phyloP scores from a whole-genome alignment of 2,888 invertebrate genomes.

The Zeuzera pyrina region DNA sequence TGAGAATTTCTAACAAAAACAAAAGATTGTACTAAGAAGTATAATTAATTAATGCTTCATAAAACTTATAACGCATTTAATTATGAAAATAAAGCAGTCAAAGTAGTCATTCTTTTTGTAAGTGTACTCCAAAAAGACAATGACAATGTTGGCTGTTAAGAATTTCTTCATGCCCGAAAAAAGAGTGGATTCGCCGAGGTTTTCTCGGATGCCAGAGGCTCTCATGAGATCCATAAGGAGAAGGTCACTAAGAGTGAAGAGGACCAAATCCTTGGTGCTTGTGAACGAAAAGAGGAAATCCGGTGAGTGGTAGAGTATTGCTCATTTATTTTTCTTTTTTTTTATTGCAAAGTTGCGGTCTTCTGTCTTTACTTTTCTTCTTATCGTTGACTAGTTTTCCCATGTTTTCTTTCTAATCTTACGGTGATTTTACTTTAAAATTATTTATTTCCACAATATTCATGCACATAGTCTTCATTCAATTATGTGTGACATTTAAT shows the following conservation, averaged over 20 bases:
- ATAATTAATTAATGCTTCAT: too few relatives aligned
- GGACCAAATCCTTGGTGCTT: conserved; percentile 81
- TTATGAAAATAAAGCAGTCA: too few relatives aligned
- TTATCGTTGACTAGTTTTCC: background rate
- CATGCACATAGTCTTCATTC: too few relatives aligned
- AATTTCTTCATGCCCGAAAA: conserved; percentile 82
- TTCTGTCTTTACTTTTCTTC: background rate
- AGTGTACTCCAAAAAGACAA: conserved; percentile 3
- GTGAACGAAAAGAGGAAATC: conserved; percentile 84
- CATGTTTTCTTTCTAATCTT: background rate
- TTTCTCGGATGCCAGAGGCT: conserved; percentile 81
- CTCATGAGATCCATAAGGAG: conserved; percentile 81
- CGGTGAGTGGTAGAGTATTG: conserved; percentile 77
- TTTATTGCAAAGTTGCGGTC: background rate
- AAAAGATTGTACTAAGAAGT: too few relatives aligned
- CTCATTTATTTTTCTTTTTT: conserved; percentile 15
- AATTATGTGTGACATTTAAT: too few relatives aligned
- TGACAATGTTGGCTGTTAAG: conserved; percentile 79
- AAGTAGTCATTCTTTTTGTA: too few relatives aligned
- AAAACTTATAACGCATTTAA: too few relatives aligned
- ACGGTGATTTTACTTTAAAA: background rate
- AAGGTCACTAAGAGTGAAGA: conserved; percentile 80
- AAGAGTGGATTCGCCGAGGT: conserved; percentile 71
- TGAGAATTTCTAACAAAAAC: too few relatives aligned
- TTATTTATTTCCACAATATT: too few relatives aligned